A percentile compares a stretch with the other conserved stretches of the same genome.
These are phyloP conservation scores for Ataeniobius toweri DNA, from an alignment of 2,797 vertebrate genomes.

Conservation along the genomic window DNA sequence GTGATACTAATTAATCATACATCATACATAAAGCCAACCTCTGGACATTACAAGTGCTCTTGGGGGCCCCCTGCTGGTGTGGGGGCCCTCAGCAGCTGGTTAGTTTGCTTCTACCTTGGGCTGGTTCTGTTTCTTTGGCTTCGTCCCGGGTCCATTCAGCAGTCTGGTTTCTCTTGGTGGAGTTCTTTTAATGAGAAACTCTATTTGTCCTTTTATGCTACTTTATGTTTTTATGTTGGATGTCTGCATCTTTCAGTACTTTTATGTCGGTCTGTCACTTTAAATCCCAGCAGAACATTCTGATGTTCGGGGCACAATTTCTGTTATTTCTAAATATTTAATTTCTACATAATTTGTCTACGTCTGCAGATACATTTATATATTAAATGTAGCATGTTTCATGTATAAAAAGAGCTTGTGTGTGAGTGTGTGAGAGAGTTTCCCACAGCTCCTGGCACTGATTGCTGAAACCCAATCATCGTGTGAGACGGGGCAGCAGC, in stretches of 20 bases:
- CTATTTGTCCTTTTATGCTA: too few relatives aligned
- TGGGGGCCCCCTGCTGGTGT: background rate
- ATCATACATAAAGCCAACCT: too few relatives aligned
- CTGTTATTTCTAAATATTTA: background rate
- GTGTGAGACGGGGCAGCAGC: slow-evolving; percentile 44
- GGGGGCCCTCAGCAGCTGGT: background rate
- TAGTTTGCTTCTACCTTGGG: background rate
- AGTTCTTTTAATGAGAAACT: too few relatives aligned
- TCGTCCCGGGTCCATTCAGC: background rate
- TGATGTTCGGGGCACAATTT: slow-evolving; percentile 3
- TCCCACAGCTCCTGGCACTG: slow-evolving; percentile 45
- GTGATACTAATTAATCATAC: too few relatives aligned
- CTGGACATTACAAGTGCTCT: background rate
- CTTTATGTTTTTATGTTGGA: too few relatives aligned
- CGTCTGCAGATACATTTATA: too few relatives aligned
- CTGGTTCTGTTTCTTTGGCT: too few relatives aligned
- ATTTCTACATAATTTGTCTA: too few relatives aligned
- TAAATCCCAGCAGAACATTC: too few relatives aligned
- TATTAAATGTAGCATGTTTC: background rate
- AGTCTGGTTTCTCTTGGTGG: too few relatives aligned
- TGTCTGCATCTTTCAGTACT: too few relatives aligned
- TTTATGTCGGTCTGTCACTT: too few relatives aligned
- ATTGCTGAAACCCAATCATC: slow-evolving; percentile 58
- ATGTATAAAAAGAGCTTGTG: background rate
- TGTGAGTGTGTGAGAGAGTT: slow-evolving; percentile 16